Base-by-base conservation (phyloP, 2,113 vertebrate species). In the Probosciger aterrimus region DNA sequence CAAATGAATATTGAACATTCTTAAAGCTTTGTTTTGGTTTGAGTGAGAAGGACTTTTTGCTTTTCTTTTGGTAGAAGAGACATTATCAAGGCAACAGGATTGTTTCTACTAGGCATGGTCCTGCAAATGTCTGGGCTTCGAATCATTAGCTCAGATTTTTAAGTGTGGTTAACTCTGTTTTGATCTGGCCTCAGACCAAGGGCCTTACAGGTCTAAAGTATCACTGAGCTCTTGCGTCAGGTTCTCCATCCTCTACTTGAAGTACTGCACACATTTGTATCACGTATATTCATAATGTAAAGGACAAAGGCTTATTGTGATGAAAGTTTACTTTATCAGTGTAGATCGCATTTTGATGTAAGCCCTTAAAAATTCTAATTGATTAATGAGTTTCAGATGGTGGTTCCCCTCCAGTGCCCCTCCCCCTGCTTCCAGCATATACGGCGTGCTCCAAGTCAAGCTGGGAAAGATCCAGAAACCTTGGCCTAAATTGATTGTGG, bases 331-430 rank as follows among this genome's bases (percentile, higher is more conserved):
- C 71, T 90, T 95, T 95, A 92, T 97, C 89, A 70, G 50, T 44
- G 68, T 89, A 90, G 71, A 91, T 97, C 90, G 75, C 88, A 90
- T 95, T 97, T 97, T 97, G 94, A 96, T 97, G 77, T 94, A 97
- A 97, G 86, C 81, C n/a, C 68, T 96, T 97, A 96, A 96, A 97
- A 96, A 97, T 89, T 96, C 91, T 95, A 97, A 91, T 97, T 97
- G 92, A 97, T 95, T 96, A 97, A 97, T 96, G 88, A 94, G 77
- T 97, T 96, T 98, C 95, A 96, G 89, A 95, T 97, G 94, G 91
- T 65, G 73, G 81, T 89, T 97, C 95, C 92, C 82, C 68, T 94
- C 78, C 76, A 39, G 73, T 86, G 82, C 91, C 81, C 92, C 52
- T 93, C 84, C 93, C 84, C 88, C 93, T 78, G 30, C 55, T 84